phyloP scores from a whole-genome alignment of 2,888 invertebrate genomes.

The Tiphia femorata region DNA sequence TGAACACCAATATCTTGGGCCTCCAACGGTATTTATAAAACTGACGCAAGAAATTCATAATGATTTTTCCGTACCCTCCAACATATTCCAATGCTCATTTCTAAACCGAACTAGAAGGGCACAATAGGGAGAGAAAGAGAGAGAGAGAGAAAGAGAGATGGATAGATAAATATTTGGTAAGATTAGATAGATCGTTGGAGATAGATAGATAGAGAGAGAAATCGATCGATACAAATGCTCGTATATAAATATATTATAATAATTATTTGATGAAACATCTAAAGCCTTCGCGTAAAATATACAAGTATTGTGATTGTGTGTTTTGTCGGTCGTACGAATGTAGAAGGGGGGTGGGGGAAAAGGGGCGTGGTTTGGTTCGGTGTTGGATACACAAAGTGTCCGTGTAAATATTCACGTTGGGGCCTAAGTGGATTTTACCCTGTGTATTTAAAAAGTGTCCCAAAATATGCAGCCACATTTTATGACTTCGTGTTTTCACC shows the following conservation, averaged over 20 bases:
- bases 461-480: constrained; percentile 48
- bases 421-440: constrained; percentile 6
- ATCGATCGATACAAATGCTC: constrained; percentile 61
- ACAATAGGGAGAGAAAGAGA: background rate
- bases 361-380: background rate
- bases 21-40: too few relatives aligned
- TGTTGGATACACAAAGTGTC: too few relatives aligned
- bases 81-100: too few relatives aligned
- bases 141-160: background rate
- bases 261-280: constrained; percentile 66
- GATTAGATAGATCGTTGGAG: too few relatives aligned
- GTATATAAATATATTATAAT: constrained; percentile 64
- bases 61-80: too few relatives aligned
- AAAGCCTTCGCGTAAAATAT: constrained; percentile 68
- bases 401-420: background rate
- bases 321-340: too few relatives aligned
- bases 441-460: constrained; percentile 43
- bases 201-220: constrained; percentile 22
- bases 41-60: background rate
- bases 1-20: too few relatives aligned
- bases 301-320: constrained; percentile 41
- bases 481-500: constrained; percentile 13
- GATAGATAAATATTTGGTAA: too few relatives aligned
- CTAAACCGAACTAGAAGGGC: constrained; percentile 33
- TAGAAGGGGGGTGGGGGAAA: too few relatives aligned